Evolutionary conservation across 2,797 vertebrate genomes (phyloP), one percentile per base, ranked within the genome.

Genomic region (Schizopygopsis pylzovi): DNA sequence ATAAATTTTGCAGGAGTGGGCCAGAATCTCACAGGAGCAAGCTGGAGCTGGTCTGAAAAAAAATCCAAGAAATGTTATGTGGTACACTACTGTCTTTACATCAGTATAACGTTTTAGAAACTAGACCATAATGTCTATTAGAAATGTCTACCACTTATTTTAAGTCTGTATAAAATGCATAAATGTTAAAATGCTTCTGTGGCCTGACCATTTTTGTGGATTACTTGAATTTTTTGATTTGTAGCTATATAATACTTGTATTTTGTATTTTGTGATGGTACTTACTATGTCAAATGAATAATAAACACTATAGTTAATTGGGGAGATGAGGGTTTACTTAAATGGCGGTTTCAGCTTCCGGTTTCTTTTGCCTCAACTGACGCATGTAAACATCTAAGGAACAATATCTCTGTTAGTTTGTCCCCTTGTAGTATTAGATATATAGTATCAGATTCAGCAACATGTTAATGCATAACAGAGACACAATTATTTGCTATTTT

Each of bases 151-250:
- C 25, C 6, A 63, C 7, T 67, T 75, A 59, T 73, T 83, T 45
- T 68, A 78, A 28, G 16, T 33, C 33, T 84, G 47, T 84, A 39
- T 67, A 45, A 77, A 84, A 78, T 41, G 33, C 33, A 33, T 41
- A 47, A 67, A 76, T 6, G 49, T 65, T 84, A 54, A 18, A 61
- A 16, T 56, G 75, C 18, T 10, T 22, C 25, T 56, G 82, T 76
- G 59, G 22, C n/a, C 59, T 67, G 45, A 39, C 10, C 28, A 54
- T 70, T 54, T 52, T 67, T 56, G 25, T 84, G 49, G 52, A 79
- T 85, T 79, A 85, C 83, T 79, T 84, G 73, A 84, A 84, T 49
- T 6, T 8, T 77, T 71, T 52, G 70, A 18, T 77, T 67, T 76
- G 22, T 22, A 28, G 37, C 16, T 71, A n/a, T 79, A 47, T 12